Conservation (phyloP, 2,797 vertebrate genomes). For the Gambelia wislizenii region DNA sequence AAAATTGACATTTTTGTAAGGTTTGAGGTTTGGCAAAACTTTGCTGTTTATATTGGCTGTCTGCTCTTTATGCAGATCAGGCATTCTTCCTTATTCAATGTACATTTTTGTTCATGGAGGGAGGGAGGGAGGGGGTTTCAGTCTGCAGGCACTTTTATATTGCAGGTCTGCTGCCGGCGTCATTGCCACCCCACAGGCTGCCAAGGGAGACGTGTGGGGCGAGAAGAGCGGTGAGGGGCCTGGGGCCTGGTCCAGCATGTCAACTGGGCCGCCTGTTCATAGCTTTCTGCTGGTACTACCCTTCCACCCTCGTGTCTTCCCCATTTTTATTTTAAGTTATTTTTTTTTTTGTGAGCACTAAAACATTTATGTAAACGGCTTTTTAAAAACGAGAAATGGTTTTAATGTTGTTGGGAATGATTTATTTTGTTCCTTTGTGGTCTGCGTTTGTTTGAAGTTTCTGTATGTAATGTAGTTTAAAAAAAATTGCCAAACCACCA, state of each 20-base stretch:
- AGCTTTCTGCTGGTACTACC: background rate
- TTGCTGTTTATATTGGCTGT: no score
- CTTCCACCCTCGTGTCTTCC: background rate
- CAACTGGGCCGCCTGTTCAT: background rate
- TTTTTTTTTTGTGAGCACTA: conserved; percentile 45
- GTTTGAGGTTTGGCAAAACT: no score
- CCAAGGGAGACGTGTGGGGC: background rate
- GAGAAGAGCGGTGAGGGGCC: no score
- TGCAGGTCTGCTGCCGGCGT: background rate
- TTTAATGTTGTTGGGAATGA: conserved; percentile 42
- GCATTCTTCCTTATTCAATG: no score
- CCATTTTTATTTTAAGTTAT: background rate
- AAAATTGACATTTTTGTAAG: background rate
- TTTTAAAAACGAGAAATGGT: conserved; percentile 56
- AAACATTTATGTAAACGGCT: conserved; percentile 64
- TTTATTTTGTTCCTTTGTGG: conserved; percentile 58
- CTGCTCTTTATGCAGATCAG: no score
- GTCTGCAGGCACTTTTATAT: background rate
- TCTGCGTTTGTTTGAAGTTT: conserved; percentile 64
- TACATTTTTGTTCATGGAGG: no score
- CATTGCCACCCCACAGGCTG: background rate
- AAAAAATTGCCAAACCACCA: conserved; percentile 56
- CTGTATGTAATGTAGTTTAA: conserved; percentile 66
- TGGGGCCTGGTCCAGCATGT: background rate
- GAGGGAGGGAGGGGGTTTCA: background rate